These are phyloP conservation scores for Drosophila borborema DNA, from an alignment of 2,888 invertebrate genomes.

Conservation along the genomic window DNA sequence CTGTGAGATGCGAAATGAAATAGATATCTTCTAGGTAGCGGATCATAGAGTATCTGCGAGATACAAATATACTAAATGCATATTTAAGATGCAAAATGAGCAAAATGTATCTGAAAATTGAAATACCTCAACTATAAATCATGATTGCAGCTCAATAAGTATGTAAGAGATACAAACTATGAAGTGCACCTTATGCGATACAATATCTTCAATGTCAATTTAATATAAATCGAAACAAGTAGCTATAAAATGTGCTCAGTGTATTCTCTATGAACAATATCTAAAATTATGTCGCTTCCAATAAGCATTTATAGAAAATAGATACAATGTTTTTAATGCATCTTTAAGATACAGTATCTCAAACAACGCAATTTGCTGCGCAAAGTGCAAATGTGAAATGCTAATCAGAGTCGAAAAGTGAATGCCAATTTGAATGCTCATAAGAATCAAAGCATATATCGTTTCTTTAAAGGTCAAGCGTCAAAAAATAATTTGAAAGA, in stretches of 20 bases:
- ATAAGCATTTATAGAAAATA: too few species aligned
- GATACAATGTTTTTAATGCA: background rate
- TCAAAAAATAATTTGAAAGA: conserved; percentile 37
- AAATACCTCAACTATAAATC: background rate
- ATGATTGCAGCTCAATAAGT: background rate
- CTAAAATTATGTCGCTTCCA: background rate
- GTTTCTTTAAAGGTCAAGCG: conserved; percentile 67
- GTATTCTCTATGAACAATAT: background rate
- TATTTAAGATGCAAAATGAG: background rate
- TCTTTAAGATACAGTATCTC: conserved; percentile 2
- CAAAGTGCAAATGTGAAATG: conserved; percentile 61
- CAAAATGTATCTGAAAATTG: background rate
- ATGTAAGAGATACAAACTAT: background rate
- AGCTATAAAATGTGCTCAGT: too few species aligned
- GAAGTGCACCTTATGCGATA: background rate
- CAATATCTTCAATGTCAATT: too few species aligned
- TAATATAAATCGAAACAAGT: too few species aligned
- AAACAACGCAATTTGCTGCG: conserved; percentile 13
- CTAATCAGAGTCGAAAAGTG: conserved; percentile 56
- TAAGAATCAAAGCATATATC: conserved; percentile 34
- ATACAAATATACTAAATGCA: background rate
- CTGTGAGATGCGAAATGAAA: conserved; percentile 1
- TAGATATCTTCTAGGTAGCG: background rate
- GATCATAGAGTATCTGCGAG: too few species aligned
- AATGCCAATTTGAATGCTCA: conserved; percentile 46